phyloP scores from a whole-genome alignment of 2,113 vertebrate species.

The Phyllopteryx taeniolatus region DNA sequence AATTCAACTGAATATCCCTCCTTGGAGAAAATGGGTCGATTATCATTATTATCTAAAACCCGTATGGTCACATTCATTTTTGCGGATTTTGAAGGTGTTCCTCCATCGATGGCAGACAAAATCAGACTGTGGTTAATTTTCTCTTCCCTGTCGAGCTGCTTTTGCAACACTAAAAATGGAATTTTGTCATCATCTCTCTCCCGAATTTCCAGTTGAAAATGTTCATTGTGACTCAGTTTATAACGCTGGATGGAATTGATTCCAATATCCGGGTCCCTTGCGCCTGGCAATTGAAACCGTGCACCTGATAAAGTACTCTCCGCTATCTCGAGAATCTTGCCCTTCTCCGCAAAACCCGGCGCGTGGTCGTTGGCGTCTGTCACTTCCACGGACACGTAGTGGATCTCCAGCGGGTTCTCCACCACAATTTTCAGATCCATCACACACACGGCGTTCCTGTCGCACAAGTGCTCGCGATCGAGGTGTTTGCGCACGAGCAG shows the following conservation, averaged over 20 bases:
- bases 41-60: conserved; percentile 59
- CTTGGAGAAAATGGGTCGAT: conserved; percentile 51
- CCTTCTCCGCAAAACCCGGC: conserved; percentile 59
- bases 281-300: conserved; percentile 70
- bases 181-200: conserved; percentile 37
- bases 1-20: conserved; percentile 30
- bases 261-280: conserved; percentile 71
- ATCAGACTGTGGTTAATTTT: conserved; percentile 18
- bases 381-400: conserved; percentile 62
- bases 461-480: conserved; percentile 67
- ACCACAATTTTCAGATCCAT: conserved; percentile 61
- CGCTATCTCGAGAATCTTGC: conserved; percentile 61
- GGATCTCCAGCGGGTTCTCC: conserved; percentile 68
- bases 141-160: conserved; percentile 46
- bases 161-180: conserved; percentile 50
- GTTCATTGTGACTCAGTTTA: conserved; percentile 49
- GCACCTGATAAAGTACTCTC: conserved; percentile 66
- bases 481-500: conserved; percentile 57
- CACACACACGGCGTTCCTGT: conserved; percentile 44
- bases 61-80: conserved; percentile 35
- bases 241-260: conserved; percentile 67
- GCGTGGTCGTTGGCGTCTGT: conserved; percentile 71
- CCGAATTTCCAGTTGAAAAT: conserved; percentile 49
- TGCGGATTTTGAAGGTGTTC: conserved; percentile 41
- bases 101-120: conserved; percentile 57